These are phyloP conservation scores for Tapirus terrestris DNA, from an alignment of 2,113 vertebrate species.

Conservation along the genomic window DNA sequence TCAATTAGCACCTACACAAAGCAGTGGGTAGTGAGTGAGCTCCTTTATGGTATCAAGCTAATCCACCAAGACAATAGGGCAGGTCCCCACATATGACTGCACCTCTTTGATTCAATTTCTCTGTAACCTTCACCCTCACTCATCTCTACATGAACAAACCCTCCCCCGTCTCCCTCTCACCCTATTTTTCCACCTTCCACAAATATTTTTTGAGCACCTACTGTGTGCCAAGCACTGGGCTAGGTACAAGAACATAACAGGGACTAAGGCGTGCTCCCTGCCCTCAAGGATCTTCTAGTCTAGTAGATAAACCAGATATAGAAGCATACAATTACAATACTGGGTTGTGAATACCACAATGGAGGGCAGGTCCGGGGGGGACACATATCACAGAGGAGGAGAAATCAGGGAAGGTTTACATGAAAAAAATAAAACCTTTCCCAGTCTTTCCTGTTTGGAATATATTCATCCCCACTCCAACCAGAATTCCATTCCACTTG, in stretches of 20 bases:
- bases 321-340: not conserved
- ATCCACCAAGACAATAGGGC: not conserved
- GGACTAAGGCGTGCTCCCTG: not conserved
- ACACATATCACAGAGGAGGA: not conserved
- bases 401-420: not conserved
- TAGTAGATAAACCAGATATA: not conserved
- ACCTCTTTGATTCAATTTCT: not conserved
- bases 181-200: not conserved
- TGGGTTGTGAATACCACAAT: not conserved
- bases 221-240: not conserved
- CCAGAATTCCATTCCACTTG: not conserved
- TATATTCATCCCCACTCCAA: not conserved
- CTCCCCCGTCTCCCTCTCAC: not conserved
- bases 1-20: not conserved
- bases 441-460: not conserved
- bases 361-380: not conserved
- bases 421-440: not conserved
- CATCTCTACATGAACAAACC: not conserved
- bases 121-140: not conserved
- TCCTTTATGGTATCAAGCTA: not conserved
- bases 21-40: not conserved
- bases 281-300: not conserved
- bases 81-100: not conserved
- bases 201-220: not conserved
- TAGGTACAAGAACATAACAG: not conserved